Base-by-base conservation (phyloP, 2,888 invertebrate genomes). In the Diaprepes abbreviatus region DNA sequence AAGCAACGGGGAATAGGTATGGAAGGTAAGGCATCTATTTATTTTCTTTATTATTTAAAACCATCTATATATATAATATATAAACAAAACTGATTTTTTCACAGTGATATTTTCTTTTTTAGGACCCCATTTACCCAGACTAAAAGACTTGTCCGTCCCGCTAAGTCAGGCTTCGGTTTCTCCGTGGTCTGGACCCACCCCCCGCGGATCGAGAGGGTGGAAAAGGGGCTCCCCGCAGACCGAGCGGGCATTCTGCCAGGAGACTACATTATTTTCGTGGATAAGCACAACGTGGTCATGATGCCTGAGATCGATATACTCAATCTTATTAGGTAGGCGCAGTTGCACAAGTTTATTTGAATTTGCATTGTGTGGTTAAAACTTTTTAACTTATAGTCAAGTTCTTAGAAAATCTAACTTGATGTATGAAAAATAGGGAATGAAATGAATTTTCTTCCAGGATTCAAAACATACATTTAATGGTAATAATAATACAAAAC, bases 131-230 rank as follows among this genome's bases (percentile, higher is more conserved):
- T 94, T 80, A 95, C 94, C 12, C 90, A 91, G 70, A 93, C 94
- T 45, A 92, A 92, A 80, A 83, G 84, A 66, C 83, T 91, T 73
- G 83, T 83, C 6, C 80, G 87, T 43, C 76, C 79, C 33, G 78
- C 83, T 14, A 84, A 83, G 74, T 79, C 81, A n/a, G 92, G 93
- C 19, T 93, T 92, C 77, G 95, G 95, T 12, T 95, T 95, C 84
- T 94, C 94, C 3, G 91, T 95, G 59, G 94, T 94, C 0, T 95
- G 95, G 95, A 95, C 94, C 4, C 90, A 93, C 79, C 95, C 95
- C 0, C 95, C 95, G 2, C 88, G 94, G 17, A 92, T 95, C 43
- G 95, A 95, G 81, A 87, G 94, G 67, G 92, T 95, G 10, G 94
- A 94, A 69, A 89, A 91, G 0, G 92, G 92, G 2, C 87, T 93